A percentile compares a stretch with the other conserved stretches of the same genome.
These are phyloP conservation scores for Dermatemys mawii DNA, from an alignment of 2,113 vertebrate genomes.

Conservation along the genomic window DNA sequence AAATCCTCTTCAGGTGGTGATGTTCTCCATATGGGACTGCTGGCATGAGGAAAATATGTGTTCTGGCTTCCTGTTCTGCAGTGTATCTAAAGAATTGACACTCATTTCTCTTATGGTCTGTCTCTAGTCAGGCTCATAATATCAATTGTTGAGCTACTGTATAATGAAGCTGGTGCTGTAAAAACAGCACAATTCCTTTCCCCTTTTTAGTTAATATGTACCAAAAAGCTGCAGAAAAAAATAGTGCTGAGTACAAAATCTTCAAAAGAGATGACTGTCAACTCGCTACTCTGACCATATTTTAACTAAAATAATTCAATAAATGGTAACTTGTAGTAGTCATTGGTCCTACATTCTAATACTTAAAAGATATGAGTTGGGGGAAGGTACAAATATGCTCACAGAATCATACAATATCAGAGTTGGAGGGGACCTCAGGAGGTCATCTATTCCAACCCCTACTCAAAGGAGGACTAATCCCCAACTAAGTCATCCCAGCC, in stretches of 20 bases:
- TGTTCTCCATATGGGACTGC: not conserved
- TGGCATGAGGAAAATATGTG: not conserved
- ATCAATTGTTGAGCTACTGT: not conserved
- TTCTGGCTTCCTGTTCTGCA: not conserved
- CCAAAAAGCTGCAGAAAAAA: not conserved
- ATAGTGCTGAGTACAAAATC: not conserved
- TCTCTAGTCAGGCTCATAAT: not conserved
- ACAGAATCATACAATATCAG: too few species aligned
- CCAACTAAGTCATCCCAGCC: too few species aligned
- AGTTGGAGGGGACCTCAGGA: too few species aligned
- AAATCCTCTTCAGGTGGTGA: not conserved
- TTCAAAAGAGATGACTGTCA: not conserved
- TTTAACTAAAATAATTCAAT: not conserved
- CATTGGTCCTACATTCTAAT: not conserved
- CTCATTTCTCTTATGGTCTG: not conserved
- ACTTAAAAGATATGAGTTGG: not conserved
- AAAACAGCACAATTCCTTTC: not conserved
- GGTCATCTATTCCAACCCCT: too few species aligned
- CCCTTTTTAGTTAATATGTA: not conserved
- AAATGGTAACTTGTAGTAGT: not conserved
- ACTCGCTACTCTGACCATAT: not conserved
- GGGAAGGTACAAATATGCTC: not conserved
- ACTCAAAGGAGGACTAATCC: too few species aligned
- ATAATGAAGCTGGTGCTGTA: not conserved
- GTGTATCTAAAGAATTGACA: not conserved